Base-by-base conservation (phyloP, 2,888 invertebrate genomes). In the Papilio gigon region DNA sequence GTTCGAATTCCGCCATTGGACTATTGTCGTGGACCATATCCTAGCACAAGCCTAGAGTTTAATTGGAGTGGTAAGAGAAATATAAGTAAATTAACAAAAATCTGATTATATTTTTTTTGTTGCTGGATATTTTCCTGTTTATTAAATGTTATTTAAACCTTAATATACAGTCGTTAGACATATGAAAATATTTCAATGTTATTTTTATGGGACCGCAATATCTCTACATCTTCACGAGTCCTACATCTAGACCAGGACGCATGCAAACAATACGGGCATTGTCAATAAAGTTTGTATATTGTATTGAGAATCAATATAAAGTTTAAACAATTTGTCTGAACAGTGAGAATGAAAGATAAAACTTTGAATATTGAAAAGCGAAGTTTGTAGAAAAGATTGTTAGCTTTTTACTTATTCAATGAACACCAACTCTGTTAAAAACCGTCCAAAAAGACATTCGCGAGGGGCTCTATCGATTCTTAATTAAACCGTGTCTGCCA, bases 401-500 rank as follows among this genome's bases (percentile, higher is more conserved):
- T 56, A n/a, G 30, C 25, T 30, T 56, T 56, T 56, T 30, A 56
- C 53, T 56, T 22, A 59, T 44, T 59, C 58, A 65, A 35, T 59
- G 53, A 65, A 33, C 27, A 33, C 44, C 33, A 22, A 59, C 33
- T 42, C 44, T 30, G 33, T 58, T 65, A 65, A 59, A 65, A 58
- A 33, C 33, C 27, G 22, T 22, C 42, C 42, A 44, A 65, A 65
- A 65, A 65, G 65, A 58, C 58, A 59, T 65, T 62, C 25, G 65
- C 58, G 59, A 58, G 22, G 33, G 65, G 65, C 33, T 44, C 35
- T 65, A 65, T 65, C 40, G 65, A 65, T 47, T 65, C 65, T 65
- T 65, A 59, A 65, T 65, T 65, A 65, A 65, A 65, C 65, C 33
- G 40, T 58, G 58, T 65, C 65, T 58, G 58, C 65, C 58, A 33